Percentiles rank a stretch among this genome's conserved stretches.
Conservation (phyloP, 30 jellyfish, hydroid and myxozoan species). For the Aurelia coerulea region DNA sequence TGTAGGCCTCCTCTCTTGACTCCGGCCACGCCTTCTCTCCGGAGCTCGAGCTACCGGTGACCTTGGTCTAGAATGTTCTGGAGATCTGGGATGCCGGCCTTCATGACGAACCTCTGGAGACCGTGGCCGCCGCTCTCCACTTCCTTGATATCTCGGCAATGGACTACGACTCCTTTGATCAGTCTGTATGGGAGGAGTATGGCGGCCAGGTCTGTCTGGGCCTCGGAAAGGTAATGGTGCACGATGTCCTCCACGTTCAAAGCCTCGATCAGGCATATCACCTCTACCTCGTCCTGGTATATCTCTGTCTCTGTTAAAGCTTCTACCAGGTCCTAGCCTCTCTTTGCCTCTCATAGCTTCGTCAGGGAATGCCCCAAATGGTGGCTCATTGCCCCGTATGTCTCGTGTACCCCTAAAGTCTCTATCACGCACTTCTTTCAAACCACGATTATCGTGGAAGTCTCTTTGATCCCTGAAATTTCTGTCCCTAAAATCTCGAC, state of each 20-base stretch:
- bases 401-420: constrained; percentile 70
- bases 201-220: constrained; percentile 64
- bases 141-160: constrained; percentile 37
- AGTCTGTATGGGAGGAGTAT: constrained; percentile 54
- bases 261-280: constrained; percentile 59
- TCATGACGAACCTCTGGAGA: constrained; percentile 61
- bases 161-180: constrained; percentile 73
- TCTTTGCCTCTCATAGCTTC: constrained; percentile 31
- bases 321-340: constrained; percentile 40
- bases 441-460: constrained; percentile 11
- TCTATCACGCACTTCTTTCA: constrained; percentile 47
- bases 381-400: constrained; percentile 19
- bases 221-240: constrained; percentile 36
- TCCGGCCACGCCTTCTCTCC: constrained; percentile 71
- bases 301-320: constrained; percentile 62
- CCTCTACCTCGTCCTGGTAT: constrained; percentile 52
- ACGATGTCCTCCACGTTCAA: constrained; percentile 64
- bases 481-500: constrained; percentile 32
- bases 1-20: constrained; percentile 67
- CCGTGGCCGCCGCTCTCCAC: constrained; percentile 50
- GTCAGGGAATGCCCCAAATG: constrained; percentile 33
- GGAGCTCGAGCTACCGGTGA: constrained; percentile 56
- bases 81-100: constrained; percentile 69
- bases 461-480: constrained; percentile 7
- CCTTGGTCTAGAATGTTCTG: constrained; percentile 71